Evolutionary conservation across 2,888 invertebrate genomes (phyloP).

Genomic region (Anorthoa munda): DNA sequence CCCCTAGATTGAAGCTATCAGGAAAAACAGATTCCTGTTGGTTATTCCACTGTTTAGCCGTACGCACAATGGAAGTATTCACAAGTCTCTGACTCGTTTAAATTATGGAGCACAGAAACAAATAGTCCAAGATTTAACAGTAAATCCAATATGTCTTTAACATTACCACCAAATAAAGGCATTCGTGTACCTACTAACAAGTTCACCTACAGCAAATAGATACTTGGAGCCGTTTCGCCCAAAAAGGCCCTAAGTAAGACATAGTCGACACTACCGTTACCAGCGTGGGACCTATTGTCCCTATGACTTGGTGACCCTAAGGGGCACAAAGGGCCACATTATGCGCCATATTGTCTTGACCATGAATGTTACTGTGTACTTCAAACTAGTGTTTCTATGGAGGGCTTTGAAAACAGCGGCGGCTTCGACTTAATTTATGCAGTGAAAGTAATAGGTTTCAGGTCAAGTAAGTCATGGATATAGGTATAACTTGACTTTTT

Average conservation of each 20-base stretch:
- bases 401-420: slow-evolving; percentile 44
- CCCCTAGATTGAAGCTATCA: too few relatives aligned
- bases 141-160: neutral
- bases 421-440: neutral
- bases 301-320: slow-evolving; percentile 47
- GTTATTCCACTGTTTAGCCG: too few relatives aligned
- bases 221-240: slow-evolving; percentile 17
- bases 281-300: slow-evolving; percentile 52
- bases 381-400: slow-evolving; percentile 44
- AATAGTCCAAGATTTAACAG: neutral
- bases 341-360: slow-evolving; percentile 61
- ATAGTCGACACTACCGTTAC: slow-evolving; percentile 55
- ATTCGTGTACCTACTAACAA: slow-evolving; percentile 2
- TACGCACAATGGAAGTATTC: neutral
- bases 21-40: too few relatives aligned
- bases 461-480: too few relatives aligned
- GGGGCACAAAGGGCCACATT: slow-evolving; percentile 49
- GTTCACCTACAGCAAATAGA: neutral
- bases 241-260: slow-evolving; percentile 22
- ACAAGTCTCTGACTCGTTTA: neutral
- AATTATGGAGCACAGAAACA: neutral
- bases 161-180: neutral
- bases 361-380: slow-evolving; percentile 52
- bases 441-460: neutral
- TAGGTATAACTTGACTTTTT: too few relatives aligned